Base-by-base conservation (phyloP, 2,113 vertebrate species). In the Eulacestoma nigropectus region DNA sequence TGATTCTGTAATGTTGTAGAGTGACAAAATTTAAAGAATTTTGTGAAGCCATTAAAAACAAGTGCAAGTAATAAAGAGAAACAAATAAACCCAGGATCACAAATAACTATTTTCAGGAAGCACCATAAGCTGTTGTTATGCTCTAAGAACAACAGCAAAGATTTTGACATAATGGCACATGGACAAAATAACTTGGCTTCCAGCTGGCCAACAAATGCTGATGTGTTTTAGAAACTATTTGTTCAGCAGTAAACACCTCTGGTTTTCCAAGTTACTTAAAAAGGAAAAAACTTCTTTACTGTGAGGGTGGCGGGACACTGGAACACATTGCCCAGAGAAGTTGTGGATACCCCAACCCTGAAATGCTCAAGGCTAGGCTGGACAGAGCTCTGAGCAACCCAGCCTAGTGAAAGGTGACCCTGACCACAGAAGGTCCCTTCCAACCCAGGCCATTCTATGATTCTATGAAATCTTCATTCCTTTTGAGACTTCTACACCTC, bases 61-160 rank as follows among this genome's bases (percentile, higher is more conserved):
- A 55, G 7, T 13, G 10, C 42, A 82, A 95, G 47, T 68, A 91
- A 63, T 15, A 93, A 23, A 69, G 11, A 44, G 29, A 63, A 21
- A 60, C 8, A 70, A 65, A 73, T 27, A 75, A 90, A 73, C 27
- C 18, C 16, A 55, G 47, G 4, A 11, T 57, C 50, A 91, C 12
- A 81, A 81, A n/a, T 46, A 26, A 63, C 33, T 78, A 20, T 64
- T 84, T 93, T 56, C 56, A 91, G 17, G 30, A 93, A 82, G 49
- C 26, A 30, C 17, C 33, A 30, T 29, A 84, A 93, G 35, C n/a
- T 78, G 20, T 26, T 87, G 18, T 42, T 91, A 52, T 89, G 52
- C 27, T 75, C 44, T 30, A 57, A n/a, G 30, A 57, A 57, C 19
- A 75, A 14, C 52, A 68, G 60, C 18, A 78, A 87, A 78, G 60